These are phyloP conservation scores for Penaeus japonicus DNA, from an alignment of 1,140 invertebrate species.

Conservation along the genomic window DNA sequence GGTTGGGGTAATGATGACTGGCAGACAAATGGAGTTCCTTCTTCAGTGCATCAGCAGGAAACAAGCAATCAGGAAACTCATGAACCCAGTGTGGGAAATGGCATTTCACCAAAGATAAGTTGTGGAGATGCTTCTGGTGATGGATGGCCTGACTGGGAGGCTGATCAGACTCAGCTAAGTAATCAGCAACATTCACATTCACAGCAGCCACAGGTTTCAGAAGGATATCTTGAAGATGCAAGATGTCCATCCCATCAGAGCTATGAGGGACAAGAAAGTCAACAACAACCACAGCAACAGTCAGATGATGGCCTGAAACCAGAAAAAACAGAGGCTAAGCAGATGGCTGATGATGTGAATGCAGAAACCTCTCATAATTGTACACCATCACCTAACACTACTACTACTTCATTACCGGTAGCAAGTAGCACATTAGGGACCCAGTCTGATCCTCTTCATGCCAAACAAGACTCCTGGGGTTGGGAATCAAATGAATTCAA, in stretches of 20 bases:
- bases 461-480: background rate
- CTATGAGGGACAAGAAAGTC: background rate
- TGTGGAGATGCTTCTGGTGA: constrained; percentile 16
- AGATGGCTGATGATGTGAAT: no score
- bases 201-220: background rate
- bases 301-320: constrained; percentile 6
- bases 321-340: background rate
- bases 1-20: constrained; percentile 46
- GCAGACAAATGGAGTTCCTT: constrained; percentile 32
- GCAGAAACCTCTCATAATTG: no score
- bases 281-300: background rate
- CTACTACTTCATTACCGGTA: background rate
- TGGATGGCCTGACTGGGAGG: constrained; percentile 50
- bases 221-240: no score
- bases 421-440: background rate
- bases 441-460: background rate
- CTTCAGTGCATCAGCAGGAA: background rate
- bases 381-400: no score
- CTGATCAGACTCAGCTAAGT: background rate
- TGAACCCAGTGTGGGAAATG: background rate
- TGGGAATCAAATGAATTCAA: background rate
- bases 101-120: background rate
- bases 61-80: background rate
- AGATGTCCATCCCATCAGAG: background rate
- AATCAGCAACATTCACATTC: background rate